Base-by-base conservation (phyloP, 2,888 invertebrate species). In the Mimumesa dahlbomi region DNA sequence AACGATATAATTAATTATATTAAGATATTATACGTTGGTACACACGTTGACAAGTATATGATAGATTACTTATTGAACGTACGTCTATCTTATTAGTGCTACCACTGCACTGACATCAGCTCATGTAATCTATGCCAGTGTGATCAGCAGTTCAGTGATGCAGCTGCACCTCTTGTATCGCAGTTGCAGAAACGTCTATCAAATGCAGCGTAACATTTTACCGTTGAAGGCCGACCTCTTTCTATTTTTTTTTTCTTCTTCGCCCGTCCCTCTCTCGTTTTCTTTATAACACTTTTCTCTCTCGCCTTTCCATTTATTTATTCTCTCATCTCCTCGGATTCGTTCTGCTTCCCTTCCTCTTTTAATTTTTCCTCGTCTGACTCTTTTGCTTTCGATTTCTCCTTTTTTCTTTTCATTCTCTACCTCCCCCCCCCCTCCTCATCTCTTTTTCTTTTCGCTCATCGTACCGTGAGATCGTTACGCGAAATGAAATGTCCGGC, bases 141-240 rank as follows among this genome's bases (percentile, higher is more conserved):
- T 16, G 63, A 57, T 63, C 62, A 36, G 29, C 59, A 36, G 43
- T 42, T 50, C 48, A 18, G 22, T 11, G 57, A 54, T 56, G 46
- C 67, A 53, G 70, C 31, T 53, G 57, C 57, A 53, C 31, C 21
- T 21, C 22, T n/a, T 29, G 40, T 18, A 31, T 18, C 25, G 36
- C 14, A 7, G 45, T 54, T 34, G 29, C 52, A 31, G 31, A 19
- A 52, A 34, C 45, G 21, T 46, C 21, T 16, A 45, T 58, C 58
- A 49, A 54, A 58, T 16, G 49, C 53, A 59, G 57, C 58, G 46
- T 65, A 45, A 43, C 49, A 54, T 36, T 76, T 66, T 71, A 43
- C 42, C 64, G 48, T 46, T 61, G 62, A 2, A 18, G 50, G 73
- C 76, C 77, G 73, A 50, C 18, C 48, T 13, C 22, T 46, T 40